Evolutionary conservation across 2,888 invertebrate genomes (phyloP).

Genomic region (Erebia epiphron): DNA sequence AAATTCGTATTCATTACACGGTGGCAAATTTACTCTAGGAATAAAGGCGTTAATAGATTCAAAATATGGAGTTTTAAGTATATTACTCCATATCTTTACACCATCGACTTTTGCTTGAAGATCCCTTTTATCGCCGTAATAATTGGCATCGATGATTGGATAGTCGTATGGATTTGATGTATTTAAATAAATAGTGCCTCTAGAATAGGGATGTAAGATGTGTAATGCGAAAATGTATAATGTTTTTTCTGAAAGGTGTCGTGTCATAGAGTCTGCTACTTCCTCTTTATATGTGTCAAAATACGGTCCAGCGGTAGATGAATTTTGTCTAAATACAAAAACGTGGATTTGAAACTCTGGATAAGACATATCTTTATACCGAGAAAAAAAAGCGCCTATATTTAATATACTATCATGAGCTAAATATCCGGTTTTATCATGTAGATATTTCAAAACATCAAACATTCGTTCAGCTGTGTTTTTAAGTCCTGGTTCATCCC

Average conservation of each 20-base stretch:
- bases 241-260: constrained; percentile 52
- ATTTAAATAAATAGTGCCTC: constrained; percentile 80
- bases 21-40: constrained; percentile 51
- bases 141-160: constrained; percentile 85
- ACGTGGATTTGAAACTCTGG: constrained; percentile 60
- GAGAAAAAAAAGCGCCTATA: constrained; percentile 57
- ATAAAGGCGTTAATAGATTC: constrained; percentile 52
- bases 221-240: constrained; percentile 60
- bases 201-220: constrained; percentile 76
- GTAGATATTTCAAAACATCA: constrained; percentile 72
- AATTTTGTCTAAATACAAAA: constrained; percentile 34
- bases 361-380: constrained; percentile 50
- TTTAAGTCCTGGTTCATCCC: constrained; percentile 50
- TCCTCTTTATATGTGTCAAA: constrained; percentile 10
- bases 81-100: constrained; percentile 52
- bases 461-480: constrained; percentile 49
- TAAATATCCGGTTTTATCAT: constrained; percentile 75
- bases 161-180: constrained; percentile 81
- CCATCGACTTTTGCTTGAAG: constrained; percentile 56
- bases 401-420: constrained; percentile 80
- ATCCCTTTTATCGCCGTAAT: constrained; percentile 82
- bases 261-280: constrained; percentile 25
- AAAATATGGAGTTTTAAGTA: constrained; percentile 54
- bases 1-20: constrained; percentile 51
- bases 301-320: background rate